These are phyloP conservation scores for Ectropis grisescens DNA, from an alignment of 1,140 invertebrate species.

Conservation along the genomic window DNA sequence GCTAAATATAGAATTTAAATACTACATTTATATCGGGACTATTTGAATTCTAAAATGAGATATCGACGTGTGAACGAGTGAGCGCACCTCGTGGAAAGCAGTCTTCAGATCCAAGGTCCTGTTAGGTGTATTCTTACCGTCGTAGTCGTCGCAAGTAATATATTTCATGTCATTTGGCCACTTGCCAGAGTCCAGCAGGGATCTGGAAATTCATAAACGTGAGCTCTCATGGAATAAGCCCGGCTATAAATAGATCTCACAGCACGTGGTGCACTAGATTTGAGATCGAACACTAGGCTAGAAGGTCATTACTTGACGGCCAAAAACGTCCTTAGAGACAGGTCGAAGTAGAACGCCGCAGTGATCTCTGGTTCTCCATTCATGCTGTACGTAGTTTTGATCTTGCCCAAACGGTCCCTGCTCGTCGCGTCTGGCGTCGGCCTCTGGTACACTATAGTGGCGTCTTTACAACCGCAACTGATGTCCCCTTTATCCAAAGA, in stretches of 20 bases:
- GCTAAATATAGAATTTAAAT: too few relatives aligned
- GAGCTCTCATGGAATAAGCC: slow-evolving; percentile 43
- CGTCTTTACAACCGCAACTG: slow-evolving; percentile 77
- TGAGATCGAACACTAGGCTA: slow-evolving; percentile 16
- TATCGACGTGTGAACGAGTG: too few relatives aligned
- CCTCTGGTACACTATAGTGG: slow-evolving; percentile 77
- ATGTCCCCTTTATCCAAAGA: slow-evolving; percentile 78
- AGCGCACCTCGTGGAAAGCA: slow-evolving; percentile 65
- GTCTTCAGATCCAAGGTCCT: slow-evolving; percentile 73
- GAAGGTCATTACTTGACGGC: slow-evolving; percentile 76
- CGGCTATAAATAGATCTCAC: slow-evolving; percentile 48
- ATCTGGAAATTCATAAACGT: slow-evolving; percentile 60
- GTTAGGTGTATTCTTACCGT: slow-evolving; percentile 77
- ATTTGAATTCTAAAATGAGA: too few relatives aligned
- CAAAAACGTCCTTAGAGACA: slow-evolving; percentile 79
- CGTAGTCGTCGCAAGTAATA: slow-evolving; percentile 82
- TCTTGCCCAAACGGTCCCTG: slow-evolving; percentile 74
- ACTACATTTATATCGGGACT: too few relatives aligned
- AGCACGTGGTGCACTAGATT: slow-evolving; percentile 28
- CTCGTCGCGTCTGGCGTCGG: slow-evolving; percentile 74
- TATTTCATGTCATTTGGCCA: slow-evolving; percentile 81
- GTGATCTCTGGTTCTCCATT: slow-evolving; percentile 79
- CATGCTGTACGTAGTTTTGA: slow-evolving; percentile 78
- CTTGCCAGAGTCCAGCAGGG: slow-evolving; percentile 71
- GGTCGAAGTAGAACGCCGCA: slow-evolving; percentile 89